A percentile compares a stretch with the other conserved stretches of the same genome.
These are phyloP conservation scores for Platanista minor DNA, from an alignment of 2,113 vertebrate genomes.

Conservation along the genomic window DNA sequence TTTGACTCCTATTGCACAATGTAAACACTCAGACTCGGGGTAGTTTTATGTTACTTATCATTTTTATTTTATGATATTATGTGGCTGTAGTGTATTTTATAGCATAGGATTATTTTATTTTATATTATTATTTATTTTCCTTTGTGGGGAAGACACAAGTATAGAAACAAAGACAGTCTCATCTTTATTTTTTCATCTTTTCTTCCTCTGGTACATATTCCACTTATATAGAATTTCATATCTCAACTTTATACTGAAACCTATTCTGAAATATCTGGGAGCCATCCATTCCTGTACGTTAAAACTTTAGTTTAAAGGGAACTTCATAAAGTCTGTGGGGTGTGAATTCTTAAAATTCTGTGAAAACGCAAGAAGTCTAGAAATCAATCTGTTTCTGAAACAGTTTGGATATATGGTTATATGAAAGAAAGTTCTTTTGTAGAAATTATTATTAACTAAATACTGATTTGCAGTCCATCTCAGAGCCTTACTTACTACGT, in stretches of 20 bases:
- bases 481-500: background rate
- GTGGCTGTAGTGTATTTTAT: background rate
- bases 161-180: background rate
- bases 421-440: background rate
- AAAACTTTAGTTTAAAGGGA: background rate
- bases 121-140: background rate
- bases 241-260: background rate
- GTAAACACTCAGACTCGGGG: background rate
- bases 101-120: background rate
- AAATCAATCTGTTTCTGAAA: slow-evolving; percentile 24
- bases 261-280: background rate
- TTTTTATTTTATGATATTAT: background rate
- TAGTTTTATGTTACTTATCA: background rate
- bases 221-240: background rate
- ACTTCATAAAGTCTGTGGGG: background rate
- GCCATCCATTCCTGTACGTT: background rate
- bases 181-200: background rate
- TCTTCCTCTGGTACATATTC: background rate
- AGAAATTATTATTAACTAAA: slow-evolving; percentile 2
- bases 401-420: background rate
- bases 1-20: background rate
- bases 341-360: slow-evolving; percentile 29
- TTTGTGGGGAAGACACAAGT: background rate
- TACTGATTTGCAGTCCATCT: background rate
- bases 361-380: slow-evolving; percentile 3